Evolutionary conservation across 1,140 invertebrate genomes (phyloP).

Genomic region (Heliconius melpomene): DNA sequence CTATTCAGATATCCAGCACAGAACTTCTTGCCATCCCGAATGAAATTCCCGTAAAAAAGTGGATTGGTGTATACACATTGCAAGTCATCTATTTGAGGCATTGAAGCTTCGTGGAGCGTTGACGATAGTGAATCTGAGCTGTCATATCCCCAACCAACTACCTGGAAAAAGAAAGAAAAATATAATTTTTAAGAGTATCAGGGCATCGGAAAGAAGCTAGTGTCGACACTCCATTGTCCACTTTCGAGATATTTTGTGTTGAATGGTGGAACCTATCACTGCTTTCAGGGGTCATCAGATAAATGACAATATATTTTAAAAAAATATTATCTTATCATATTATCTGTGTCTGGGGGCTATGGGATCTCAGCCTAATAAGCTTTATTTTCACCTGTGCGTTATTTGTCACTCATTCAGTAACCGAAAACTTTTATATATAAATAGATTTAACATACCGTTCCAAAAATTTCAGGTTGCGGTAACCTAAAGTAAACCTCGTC

Average conservation of each 20-base stretch:
- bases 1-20: slow-evolving; percentile 66
- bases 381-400: too few relatives aligned
- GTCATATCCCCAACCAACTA: slow-evolving; percentile 68
- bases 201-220: too few relatives aligned
- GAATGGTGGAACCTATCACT: too few relatives aligned
- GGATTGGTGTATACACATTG: slow-evolving; percentile 61
- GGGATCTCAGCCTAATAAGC: too few relatives aligned
- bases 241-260: too few relatives aligned
- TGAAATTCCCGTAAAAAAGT: slow-evolving; percentile 55
- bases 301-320: too few relatives aligned
- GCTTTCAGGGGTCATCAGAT: too few relatives aligned
- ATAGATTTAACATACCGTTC: slow-evolving; percentile 50
- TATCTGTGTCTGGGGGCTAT: too few relatives aligned
- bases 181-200: not conserved
- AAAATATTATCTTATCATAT: too few relatives aligned
- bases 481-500: slow-evolving; percentile 41
- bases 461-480: slow-evolving; percentile 37
- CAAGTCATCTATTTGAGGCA: slow-evolving; percentile 57
- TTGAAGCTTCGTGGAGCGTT: slow-evolving; percentile 49
- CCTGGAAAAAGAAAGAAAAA: slow-evolving; percentile 43
- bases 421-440: not conserved
- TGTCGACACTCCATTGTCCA: too few relatives aligned
- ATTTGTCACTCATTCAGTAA: not conserved
- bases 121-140: slow-evolving; percentile 49
- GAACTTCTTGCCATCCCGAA: slow-evolving; percentile 54